Conservation (phyloP, 2,888 invertebrate species). For the Onchidella celtica region DNA sequence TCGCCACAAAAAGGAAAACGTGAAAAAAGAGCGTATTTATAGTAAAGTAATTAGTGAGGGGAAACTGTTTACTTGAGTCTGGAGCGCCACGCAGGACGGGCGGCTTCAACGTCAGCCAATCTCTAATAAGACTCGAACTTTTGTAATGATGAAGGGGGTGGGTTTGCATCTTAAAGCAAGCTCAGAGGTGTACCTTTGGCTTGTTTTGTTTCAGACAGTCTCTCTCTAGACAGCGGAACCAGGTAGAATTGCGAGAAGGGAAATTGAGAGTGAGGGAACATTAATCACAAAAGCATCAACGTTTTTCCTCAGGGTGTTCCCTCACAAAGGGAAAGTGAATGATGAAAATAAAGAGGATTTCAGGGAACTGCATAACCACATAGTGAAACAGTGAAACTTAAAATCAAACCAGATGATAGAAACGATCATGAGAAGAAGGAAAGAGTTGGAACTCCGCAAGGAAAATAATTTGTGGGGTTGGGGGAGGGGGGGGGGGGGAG, state of each 20-base stretch:
- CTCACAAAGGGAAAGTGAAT: too few species aligned
- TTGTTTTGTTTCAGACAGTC: background rate
- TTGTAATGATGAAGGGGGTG: constrained; percentile 15
- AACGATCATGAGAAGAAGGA: background rate
- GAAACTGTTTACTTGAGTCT: constrained; percentile 24
- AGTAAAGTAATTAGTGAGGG: constrained; percentile 33
- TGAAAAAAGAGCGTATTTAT: too few species aligned
- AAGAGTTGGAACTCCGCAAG: too few species aligned
- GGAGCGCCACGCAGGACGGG: background rate
- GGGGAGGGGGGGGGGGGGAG: background rate
- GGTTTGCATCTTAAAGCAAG: background rate
- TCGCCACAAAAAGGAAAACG: background rate
- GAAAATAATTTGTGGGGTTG: too few species aligned
- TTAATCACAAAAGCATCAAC: background rate
- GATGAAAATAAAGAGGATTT: too few species aligned
- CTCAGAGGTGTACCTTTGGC: background rate
- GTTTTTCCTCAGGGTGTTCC: too few species aligned
- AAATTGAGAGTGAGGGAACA: background rate
- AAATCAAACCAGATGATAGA: background rate
- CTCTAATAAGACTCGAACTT: constrained; percentile 20
- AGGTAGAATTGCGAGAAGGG: background rate
- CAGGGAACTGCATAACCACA: too few species aligned
- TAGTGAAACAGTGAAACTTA: background rate
- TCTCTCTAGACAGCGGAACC: background rate
- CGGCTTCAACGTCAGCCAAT: constrained; percentile 7